These are phyloP conservation scores for Hedya salicella DNA, from an alignment of 2,888 invertebrate species.

Conservation along the genomic window DNA sequence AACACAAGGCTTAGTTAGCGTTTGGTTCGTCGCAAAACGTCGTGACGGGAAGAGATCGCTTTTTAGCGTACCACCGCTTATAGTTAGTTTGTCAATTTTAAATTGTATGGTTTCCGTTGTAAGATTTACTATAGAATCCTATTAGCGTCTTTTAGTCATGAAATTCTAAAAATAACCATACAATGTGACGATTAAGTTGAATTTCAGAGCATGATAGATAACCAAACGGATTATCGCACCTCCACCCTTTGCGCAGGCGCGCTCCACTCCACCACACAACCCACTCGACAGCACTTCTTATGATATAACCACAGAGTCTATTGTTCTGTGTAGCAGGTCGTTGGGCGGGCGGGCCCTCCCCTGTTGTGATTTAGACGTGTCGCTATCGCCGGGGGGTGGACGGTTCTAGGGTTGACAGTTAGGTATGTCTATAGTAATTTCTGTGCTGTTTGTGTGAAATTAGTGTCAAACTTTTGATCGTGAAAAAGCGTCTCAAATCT, in stretches of 20 bases:
- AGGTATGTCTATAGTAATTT: too few species aligned
- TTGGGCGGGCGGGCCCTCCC: constrained; percentile 27
- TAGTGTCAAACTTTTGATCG: neutral
- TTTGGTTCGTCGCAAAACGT: too few species aligned
- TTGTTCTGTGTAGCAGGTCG: neutral
- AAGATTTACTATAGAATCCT: too few species aligned
- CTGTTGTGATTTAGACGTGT: constrained; percentile 24
- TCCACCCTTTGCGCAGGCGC: constrained; percentile 22
- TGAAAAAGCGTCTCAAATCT: too few species aligned
- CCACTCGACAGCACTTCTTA: neutral
- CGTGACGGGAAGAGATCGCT: too few species aligned
- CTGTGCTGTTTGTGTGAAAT: too few species aligned
- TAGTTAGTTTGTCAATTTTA: too few species aligned
- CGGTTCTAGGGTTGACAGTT: constrained; percentile 4
- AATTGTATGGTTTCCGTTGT: too few species aligned
- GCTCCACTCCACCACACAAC: neutral
- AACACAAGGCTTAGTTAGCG: too few species aligned
- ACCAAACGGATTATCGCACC: constrained; percentile 8
- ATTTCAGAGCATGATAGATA: constrained; percentile 1
- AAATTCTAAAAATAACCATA: too few species aligned
- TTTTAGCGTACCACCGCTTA: too few species aligned
- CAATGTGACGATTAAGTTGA: neutral
- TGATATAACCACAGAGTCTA: neutral
- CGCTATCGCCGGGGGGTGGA: constrained; percentile 4
- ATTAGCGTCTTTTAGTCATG: too few species aligned